phyloP scores from a whole-genome alignment of 2,113 vertebrate genomes.

The Laticauda laticaudata region DNA sequence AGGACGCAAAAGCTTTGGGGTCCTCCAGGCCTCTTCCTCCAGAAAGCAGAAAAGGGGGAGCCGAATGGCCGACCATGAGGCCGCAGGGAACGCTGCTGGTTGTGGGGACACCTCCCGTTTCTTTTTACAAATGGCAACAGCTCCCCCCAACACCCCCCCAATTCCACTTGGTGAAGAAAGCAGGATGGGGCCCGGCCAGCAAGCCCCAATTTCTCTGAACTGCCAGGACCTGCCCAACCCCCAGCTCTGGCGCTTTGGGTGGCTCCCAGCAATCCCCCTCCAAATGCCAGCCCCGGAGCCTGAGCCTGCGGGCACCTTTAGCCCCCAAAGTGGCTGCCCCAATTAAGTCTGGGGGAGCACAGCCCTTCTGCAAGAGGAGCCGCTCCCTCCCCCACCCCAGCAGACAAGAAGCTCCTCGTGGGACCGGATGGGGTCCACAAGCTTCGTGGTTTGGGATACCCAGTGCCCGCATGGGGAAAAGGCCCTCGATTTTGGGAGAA shows the following conservation, averaged over 20 bases:
- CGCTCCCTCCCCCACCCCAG: neutral
- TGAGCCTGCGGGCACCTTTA: no score
- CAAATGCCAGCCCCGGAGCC: neutral
- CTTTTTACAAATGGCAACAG: neutral
- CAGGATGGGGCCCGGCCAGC: neutral
- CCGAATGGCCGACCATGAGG: neutral
- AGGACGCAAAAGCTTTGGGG: neutral
- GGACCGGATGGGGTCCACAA: neutral
- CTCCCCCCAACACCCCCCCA: neutral
- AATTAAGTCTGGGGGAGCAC: neutral
- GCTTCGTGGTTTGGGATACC: neutral
- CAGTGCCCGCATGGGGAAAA: neutral
- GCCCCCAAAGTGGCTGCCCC: neutral
- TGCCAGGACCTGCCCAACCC: neutral
- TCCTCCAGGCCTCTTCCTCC: neutral
- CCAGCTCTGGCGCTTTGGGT: neutral
- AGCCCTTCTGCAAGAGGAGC: neutral
- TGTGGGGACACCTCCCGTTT: neutral
- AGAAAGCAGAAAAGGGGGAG: neutral
- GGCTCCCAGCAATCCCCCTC: neutral
- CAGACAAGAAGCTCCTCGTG: neutral
- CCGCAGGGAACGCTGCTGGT: neutral
- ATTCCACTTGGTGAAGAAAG: neutral
- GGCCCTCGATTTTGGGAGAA: neutral
- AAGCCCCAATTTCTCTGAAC: neutral